Percentiles rank a stretch among this genome's conserved stretches.
phyloP scores from a whole-genome alignment of 2,113 vertebrate genomes.

The Garra rufa region DNA sequence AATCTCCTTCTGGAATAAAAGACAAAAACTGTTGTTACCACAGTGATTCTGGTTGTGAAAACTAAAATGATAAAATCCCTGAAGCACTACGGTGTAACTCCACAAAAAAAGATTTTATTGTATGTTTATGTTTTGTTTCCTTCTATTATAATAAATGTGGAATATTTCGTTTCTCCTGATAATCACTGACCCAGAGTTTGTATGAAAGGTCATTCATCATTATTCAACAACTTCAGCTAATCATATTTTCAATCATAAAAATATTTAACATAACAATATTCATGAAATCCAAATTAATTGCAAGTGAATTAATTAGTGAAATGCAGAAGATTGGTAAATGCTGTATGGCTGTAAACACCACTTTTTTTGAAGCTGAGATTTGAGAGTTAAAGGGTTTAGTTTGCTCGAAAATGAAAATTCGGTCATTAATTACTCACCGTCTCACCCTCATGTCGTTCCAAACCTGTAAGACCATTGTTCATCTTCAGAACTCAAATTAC shows the following conservation, averaged over 20 bases:
- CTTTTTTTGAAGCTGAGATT: too few relatives aligned
- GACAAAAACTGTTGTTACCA: not conserved
- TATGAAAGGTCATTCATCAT: not conserved
- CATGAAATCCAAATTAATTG: not conserved
- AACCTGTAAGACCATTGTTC: too few relatives aligned
- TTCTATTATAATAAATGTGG: not conserved
- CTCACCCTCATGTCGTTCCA: too few relatives aligned
- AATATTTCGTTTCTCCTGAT: not conserved
- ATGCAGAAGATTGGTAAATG: not conserved
- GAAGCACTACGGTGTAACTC: not conserved
- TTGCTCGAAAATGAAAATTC: too few relatives aligned
- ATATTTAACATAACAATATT: not conserved
- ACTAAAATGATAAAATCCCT: not conserved
- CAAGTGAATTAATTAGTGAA: not conserved
- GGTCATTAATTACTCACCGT: too few relatives aligned
- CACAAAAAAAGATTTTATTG: not conserved
- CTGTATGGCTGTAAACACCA: not conserved
- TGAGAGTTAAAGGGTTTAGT: too few relatives aligned
- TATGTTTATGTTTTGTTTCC: not conserved
- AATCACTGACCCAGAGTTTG: not conserved
- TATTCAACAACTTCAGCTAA: not conserved
- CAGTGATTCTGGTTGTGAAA: not conserved
- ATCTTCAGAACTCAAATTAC: too few relatives aligned
- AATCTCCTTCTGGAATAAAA: slow-evolving; percentile 1
- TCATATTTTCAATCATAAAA: not conserved